Conservation (phyloP, 2,797 vertebrate genomes). For the Australoheros facetus region DNA sequence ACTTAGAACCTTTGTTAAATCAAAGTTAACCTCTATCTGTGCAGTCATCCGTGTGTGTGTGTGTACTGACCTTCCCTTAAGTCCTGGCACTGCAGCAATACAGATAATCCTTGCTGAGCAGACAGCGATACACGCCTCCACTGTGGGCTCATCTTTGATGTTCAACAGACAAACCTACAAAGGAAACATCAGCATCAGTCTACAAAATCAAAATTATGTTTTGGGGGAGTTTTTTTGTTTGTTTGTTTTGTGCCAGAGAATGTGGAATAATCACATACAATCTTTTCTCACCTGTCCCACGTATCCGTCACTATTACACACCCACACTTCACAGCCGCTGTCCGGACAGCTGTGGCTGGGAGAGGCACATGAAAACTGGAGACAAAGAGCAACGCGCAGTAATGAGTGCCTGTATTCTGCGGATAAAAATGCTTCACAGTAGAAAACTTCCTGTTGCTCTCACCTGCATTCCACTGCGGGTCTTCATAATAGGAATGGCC, state of each 20-base stretch:
- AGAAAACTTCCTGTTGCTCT: not conserved
- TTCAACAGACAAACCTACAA: slow-evolving; percentile 95
- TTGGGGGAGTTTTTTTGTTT: not conserved
- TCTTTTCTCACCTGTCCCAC: slow-evolving; percentile 91
- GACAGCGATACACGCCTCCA: slow-evolving; percentile 97
- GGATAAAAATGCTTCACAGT: not conserved
- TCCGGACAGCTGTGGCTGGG: slow-evolving; percentile 92
- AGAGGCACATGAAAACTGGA: slow-evolving; percentile 90
- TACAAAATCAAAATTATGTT: not conserved
- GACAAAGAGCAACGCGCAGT: not conserved
- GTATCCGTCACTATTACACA: slow-evolving; percentile 97
- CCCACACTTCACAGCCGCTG: slow-evolving; percentile 94
- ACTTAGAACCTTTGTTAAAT: not conserved
- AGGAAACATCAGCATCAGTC: not conserved
- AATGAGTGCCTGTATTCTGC: not conserved
- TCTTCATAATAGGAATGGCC: slow-evolving; percentile 99
- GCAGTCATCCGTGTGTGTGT: not conserved
- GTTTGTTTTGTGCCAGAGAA: not conserved
- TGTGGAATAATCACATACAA: not conserved
- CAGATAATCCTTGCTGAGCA: slow-evolving; percentile 97
- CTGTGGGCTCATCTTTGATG: slow-evolving; percentile 92
- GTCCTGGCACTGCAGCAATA: slow-evolving; percentile 93
- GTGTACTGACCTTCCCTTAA: slow-evolving; percentile 80
- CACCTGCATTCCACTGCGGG: slow-evolving; percentile 98
- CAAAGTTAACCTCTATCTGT: not conserved